Percentiles rank a stretch among this genome's conserved stretches.
These are phyloP conservation scores for Heterotilapia buettikoferi DNA, from an alignment of 2,113 vertebrate genomes.

Conservation along the genomic window DNA sequence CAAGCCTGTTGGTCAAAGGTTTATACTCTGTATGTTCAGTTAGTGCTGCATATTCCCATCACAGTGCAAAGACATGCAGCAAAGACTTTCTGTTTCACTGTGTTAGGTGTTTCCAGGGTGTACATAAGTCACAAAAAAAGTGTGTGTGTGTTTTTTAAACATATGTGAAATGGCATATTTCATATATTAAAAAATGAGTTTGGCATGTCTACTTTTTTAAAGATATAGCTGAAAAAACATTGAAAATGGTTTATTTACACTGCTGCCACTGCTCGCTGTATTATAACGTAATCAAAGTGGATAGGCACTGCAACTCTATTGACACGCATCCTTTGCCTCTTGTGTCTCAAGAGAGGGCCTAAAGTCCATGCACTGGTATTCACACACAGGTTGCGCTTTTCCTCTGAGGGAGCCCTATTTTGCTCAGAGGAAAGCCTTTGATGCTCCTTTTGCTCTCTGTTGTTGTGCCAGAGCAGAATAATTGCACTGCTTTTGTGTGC, in stretches of 20 bases:
- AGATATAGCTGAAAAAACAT: not conserved
- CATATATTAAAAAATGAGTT: not conserved
- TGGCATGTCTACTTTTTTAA: not conserved
- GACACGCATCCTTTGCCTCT: conserved; percentile 23
- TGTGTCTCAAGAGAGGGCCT: conserved; percentile 38
- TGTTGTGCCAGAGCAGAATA: conserved; percentile 77
- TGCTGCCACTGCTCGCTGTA: not conserved
- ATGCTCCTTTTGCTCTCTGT: conserved; percentile 76
- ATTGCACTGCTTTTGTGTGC: conserved; percentile 72
- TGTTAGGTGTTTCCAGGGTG: not conserved
- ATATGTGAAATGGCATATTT: not conserved
- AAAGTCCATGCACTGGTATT: conserved; percentile 60
- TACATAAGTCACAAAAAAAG: not conserved
- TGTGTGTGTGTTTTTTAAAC: not conserved
- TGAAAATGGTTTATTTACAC: not conserved
- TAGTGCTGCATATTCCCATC: not conserved
- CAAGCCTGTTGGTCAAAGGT: not conserved
- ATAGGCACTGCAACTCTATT: not conserved
- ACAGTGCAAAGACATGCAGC: not conserved
- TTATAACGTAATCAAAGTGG: not conserved
- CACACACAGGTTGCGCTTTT: conserved; percentile 62
- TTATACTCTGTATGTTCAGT: not conserved
- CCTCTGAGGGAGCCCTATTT: conserved; percentile 66
- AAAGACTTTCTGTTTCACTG: not conserved
- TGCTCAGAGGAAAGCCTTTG: conserved; percentile 72